Evolutionary conservation across 2,797 vertebrate genomes (phyloP).

Genomic region (Pseudomugil gertrudae): DNA sequence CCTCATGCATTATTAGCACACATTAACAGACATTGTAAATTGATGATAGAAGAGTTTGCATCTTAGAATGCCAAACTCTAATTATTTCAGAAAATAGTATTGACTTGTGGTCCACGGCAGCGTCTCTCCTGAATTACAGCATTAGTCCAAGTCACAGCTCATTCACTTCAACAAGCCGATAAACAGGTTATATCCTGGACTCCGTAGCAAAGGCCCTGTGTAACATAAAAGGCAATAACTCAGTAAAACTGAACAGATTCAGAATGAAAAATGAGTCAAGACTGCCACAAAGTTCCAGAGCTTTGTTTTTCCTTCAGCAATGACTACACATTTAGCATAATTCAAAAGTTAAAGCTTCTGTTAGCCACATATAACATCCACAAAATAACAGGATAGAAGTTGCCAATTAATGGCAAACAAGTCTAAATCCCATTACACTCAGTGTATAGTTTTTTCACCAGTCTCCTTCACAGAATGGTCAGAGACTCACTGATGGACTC

Average conservation of each 20-base stretch:
- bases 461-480: neutral
- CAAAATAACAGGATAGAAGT: neutral
- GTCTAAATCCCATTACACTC: too few species aligned
- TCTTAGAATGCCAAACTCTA: conserved; percentile 41
- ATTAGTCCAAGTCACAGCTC: conserved; percentile 44
- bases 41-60: conserved; percentile 38
- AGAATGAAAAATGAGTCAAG: neutral
- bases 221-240: neutral
- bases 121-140: conserved; percentile 45
- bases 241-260: neutral
- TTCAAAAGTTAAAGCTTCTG: too few species aligned
- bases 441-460: neutral
- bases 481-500: neutral
- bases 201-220: neutral
- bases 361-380: too few species aligned
- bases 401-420: neutral
- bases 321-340: too few species aligned
- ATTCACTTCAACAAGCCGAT: conserved; percentile 40
- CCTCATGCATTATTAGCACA: neutral
- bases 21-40: conserved; percentile 1
- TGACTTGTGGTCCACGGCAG: conserved; percentile 39
- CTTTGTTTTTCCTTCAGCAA: too few species aligned
- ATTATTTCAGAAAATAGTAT: conserved; percentile 59
- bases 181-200: conserved; percentile 18
- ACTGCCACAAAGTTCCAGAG: too few species aligned